Conservation (phyloP, 2,797 vertebrate species). For the Sphenopsis melanotis region DNA sequence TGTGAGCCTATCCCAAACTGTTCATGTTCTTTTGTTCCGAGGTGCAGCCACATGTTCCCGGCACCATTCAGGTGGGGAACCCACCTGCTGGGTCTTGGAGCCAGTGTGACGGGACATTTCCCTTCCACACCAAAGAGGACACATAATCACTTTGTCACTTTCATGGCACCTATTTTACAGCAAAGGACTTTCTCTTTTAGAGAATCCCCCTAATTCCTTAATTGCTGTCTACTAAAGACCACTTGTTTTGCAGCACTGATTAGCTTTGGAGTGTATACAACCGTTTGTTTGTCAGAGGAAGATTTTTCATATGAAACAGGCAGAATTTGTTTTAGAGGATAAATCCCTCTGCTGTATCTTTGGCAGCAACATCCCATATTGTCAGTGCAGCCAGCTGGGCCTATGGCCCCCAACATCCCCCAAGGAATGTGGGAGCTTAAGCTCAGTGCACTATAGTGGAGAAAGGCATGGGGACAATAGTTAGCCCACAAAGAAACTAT, state of each 20-base stretch:
- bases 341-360: not conserved
- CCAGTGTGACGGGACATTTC: conserved; percentile 16
- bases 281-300: not conserved
- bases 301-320: not conserved
- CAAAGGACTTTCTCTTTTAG: conserved; percentile 40
- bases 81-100: conserved; percentile 53
- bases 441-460: not conserved
- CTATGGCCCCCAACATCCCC: not conserved
- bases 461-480: not conserved
- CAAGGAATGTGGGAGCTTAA: not conserved
- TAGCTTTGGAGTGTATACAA: not conserved
- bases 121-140: conserved; percentile 50
- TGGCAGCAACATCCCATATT: not conserved
- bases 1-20: not conserved
- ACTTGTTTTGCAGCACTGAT: conserved; percentile 24
- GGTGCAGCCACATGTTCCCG: conserved; percentile 7
- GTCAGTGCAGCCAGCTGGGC: not conserved
- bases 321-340: not conserved
- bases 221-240: conserved; percentile 33
- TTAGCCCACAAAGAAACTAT: not conserved
- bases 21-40: conserved; percentile 30
- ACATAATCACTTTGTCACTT: conserved; percentile 59
- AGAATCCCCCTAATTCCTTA: not conserved
- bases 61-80: conserved; percentile 34
- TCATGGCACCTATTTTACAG: conserved; percentile 44